These are phyloP conservation scores for Oncorhynchus nerka DNA, from an alignment of 2,113 vertebrate genomes.

Conservation along the genomic window DNA sequence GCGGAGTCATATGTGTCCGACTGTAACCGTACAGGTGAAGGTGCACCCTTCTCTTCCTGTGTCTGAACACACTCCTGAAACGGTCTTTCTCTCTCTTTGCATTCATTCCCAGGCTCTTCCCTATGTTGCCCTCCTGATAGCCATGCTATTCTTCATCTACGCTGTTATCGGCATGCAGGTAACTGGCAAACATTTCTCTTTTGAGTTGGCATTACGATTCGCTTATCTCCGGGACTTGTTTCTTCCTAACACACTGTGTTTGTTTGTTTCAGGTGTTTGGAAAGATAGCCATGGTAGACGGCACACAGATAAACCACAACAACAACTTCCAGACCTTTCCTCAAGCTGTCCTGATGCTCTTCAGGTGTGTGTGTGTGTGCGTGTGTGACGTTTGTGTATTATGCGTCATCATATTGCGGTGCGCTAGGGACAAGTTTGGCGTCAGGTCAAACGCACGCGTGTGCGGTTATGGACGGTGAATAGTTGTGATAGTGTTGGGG, in stretches of 20 bases:
- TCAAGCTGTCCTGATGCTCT: conserved; percentile 93
- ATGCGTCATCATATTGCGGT: background rate
- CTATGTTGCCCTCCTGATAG: conserved; percentile 95
- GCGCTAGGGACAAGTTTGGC: background rate
- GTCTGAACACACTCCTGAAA: background rate
- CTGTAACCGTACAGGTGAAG: background rate
- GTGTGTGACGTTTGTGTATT: background rate
- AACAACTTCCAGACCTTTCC: conserved; percentile 99
- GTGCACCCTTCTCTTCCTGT: background rate
- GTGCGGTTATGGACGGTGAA: background rate
- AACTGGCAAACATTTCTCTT: conserved; percentile 19
- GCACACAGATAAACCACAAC: conserved; percentile 96
- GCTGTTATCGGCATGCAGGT: conserved; percentile 99
- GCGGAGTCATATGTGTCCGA: background rate
- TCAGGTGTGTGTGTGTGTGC: conserved; percentile 78
- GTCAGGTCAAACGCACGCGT: background rate
- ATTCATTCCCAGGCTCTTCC: conserved; percentile 86
- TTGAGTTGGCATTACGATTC: background rate
- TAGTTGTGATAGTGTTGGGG: background rate
- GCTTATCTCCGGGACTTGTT: too few relatives aligned
- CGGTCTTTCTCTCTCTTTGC: conserved; percentile 6
- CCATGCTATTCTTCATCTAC: conserved; percentile 99
- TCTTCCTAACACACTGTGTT: too few relatives aligned
- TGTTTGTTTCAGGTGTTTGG: conserved; percentile 86
- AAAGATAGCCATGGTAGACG: conserved; percentile 96